Percentiles rank a stretch among this genome's conserved stretches.
Evolutionary conservation across 2,888 invertebrate genomes (phyloP).

Genomic region (Eupithecia centaureata): DNA sequence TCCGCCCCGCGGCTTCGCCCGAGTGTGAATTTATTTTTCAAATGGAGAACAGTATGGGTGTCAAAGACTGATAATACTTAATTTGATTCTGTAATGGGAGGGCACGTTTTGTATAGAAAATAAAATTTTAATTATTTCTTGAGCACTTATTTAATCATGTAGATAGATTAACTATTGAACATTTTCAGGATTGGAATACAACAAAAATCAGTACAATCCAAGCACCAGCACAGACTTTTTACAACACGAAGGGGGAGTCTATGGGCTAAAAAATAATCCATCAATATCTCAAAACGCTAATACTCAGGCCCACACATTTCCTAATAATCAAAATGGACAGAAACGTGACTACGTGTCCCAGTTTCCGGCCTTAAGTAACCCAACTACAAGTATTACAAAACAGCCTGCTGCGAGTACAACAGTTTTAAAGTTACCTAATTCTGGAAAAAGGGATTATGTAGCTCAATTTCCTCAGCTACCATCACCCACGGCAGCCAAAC

Average conservation of each 20-base stretch:
- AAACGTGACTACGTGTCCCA: constrained; percentile 52
- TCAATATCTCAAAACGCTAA: constrained; percentile 38
- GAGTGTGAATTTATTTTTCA: no score
- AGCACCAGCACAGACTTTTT: constrained; percentile 68
- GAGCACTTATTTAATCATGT: background rate
- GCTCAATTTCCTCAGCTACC: constrained; percentile 32
- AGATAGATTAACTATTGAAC: background rate
- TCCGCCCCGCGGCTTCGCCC: no score
- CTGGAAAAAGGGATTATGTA: constrained; percentile 39
- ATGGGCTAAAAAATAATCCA: constrained; percentile 58
- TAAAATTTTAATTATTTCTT: no score
- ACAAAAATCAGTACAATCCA: constrained; percentile 56
- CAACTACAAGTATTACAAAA: constrained; percentile 29
- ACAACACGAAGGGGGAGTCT: constrained; percentile 66
- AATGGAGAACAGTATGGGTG: no score
- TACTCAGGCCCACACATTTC: constrained; percentile 31
- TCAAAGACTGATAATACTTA: no score
- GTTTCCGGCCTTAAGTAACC: constrained; percentile 52
- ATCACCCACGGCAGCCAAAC: constrained; percentile 33
- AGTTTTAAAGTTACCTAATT: constrained; percentile 25
- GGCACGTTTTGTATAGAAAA: no score
- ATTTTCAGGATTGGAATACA: constrained; percentile 61
- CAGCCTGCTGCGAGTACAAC: constrained; percentile 20
- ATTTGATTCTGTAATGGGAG: no score
- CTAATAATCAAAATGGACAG: constrained; percentile 39